These are phyloP conservation scores for Melipona quadrifasciata DNA, from an alignment of 1,140 invertebrate genomes.

Conservation along the genomic window DNA sequence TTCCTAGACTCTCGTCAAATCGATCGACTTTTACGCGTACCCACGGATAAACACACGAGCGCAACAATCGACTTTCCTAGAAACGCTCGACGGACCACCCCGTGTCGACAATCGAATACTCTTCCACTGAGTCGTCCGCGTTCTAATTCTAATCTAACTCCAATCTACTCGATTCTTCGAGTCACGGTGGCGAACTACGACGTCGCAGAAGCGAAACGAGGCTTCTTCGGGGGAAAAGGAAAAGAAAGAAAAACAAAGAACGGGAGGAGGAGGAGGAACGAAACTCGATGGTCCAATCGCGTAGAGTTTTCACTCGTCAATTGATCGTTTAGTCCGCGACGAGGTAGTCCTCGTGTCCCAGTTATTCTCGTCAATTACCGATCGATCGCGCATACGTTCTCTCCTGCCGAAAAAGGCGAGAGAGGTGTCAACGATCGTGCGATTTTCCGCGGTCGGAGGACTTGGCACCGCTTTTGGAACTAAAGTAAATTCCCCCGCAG, in stretches of 20 bases:
- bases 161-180: no score
- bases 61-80: constrained; percentile 21
- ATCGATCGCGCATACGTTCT: constrained; percentile 19
- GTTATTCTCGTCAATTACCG: constrained; percentile 72
- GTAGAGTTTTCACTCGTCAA: constrained; percentile 67
- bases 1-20: constrained; percentile 33
- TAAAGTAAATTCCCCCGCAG: neutral
- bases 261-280: constrained; percentile 25
- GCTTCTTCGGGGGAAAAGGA: neutral
- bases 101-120: constrained; percentile 59
- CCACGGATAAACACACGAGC: neutral
- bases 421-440: neutral
- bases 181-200: neutral
- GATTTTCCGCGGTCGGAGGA: neutral
- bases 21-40: constrained; percentile 6
- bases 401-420: neutral
- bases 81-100: constrained; percentile 39
- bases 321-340: constrained; percentile 66
- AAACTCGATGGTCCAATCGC: constrained; percentile 43
- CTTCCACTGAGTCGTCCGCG: neutral
- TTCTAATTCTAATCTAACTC: neutral
- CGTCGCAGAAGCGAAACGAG: neutral
- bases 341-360: constrained; percentile 48
- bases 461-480: neutral
- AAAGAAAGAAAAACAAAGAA: neutral